Evolutionary conservation across 2,113 vertebrate species (phyloP), one percentile per base, ranked within the genome.

Genomic region (Panurus biarmicus): DNA sequence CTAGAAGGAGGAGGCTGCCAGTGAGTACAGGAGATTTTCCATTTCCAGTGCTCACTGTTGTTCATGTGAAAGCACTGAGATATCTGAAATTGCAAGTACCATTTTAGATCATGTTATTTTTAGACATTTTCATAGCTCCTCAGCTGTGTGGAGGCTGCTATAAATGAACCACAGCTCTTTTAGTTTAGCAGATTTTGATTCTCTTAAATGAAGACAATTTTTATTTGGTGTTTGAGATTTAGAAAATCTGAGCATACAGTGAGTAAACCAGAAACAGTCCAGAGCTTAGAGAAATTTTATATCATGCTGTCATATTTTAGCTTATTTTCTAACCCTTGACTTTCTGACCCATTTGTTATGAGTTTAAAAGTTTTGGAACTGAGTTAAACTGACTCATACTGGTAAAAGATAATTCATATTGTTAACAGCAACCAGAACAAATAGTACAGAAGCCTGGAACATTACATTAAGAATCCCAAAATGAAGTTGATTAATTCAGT

Each of bases 261-360:
- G 0, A 85, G 24, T 80, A 90, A 93, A 20, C 21, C 66, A 79
- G 58, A 87, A 89, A 87, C 1, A 26, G 48, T 19, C 54, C 71
- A 66, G 22, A 69, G 35, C 16, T 87, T 73, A 56, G 29, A 40
- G 19, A 90, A 79, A 71, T 61, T 89, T 76, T 62, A 70, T 5
- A 4, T 87, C 66, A 73, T 19, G 24, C 21, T 75, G 74, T 73
- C 54, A 47, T 91, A 58, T 74, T 91, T 92, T 83, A 85, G 67
- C 62, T 92, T 80, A 66, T 85, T 87, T 85, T 76, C 71, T 79
- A 94, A 87, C 71, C 53, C 64, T 54, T 54, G 80, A 67, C n/a
- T 78, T 89, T 90, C 69, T 78, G 86, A 93, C 83, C 80, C 89
- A 95, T 94, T 80, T 94, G 94, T 75, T 93, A 44, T 1, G n/a